A percentile compares a stretch with the other conserved stretches of the same genome.
Evolutionary conservation across 2,113 vertebrate species (phyloP).

Genomic region (Lampris megalopsis): DNA sequence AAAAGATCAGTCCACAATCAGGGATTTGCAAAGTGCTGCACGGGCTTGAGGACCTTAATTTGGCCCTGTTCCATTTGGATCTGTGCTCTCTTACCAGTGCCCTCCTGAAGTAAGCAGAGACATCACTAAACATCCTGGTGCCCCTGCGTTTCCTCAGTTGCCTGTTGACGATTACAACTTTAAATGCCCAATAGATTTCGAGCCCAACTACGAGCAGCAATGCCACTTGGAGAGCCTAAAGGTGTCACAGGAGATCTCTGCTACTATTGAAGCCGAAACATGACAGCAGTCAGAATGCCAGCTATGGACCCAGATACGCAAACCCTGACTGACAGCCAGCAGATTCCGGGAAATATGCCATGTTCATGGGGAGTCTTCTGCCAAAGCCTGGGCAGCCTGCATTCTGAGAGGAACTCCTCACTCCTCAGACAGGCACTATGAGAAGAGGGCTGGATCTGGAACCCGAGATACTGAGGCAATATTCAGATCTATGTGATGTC

Average conservation of each 20-base stretch:
- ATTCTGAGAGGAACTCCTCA: neutral
- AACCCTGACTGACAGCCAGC: neutral
- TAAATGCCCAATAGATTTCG: neutral
- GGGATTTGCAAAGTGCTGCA: neutral
- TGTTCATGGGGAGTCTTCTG: neutral
- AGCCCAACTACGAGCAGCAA: neutral
- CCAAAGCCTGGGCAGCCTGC: neutral
- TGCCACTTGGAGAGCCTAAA: neutral
- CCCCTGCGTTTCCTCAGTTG: neutral
- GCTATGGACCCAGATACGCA: neutral
- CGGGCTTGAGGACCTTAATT: neutral
- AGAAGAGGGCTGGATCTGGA: neutral
- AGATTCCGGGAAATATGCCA: neutral
- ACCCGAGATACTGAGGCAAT: conserved; percentile 2
- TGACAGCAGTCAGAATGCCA: neutral
- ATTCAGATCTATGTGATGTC: neutral
- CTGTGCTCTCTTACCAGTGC: conserved; percentile 4
- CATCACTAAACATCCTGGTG: neutral
- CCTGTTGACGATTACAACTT: neutral
- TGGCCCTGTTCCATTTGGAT: conserved; percentile 8
- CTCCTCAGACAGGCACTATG: neutral
- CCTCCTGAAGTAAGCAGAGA: conserved; percentile 3
- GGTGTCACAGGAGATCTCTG: neutral
- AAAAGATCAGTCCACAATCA: neutral
- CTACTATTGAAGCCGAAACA: neutral